Evolutionary conservation across 2,797 vertebrate genomes (phyloP).

Genomic region (Amblyraja radiata): DNA sequence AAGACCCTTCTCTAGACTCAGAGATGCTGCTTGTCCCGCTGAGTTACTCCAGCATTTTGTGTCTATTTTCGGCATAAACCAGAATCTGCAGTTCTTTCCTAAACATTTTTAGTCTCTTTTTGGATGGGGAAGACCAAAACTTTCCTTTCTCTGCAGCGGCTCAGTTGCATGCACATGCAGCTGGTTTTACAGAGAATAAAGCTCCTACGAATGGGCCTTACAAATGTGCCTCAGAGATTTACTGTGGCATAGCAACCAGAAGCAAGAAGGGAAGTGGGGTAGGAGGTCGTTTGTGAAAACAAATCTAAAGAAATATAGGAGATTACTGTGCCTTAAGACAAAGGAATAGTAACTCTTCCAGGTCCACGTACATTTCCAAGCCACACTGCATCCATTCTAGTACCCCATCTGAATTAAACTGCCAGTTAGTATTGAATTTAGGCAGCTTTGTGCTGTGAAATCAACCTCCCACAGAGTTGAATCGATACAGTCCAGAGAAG

Average conservation of each 20-base stretch:
- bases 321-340: neutral
- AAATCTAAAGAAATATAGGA: neutral
- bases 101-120: too few relatives aligned
- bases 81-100: too few relatives aligned
- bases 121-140: neutral
- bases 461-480: constrained; percentile 20
- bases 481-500: constrained; percentile 29
- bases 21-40: too few relatives aligned
- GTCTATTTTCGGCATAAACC: too few relatives aligned
- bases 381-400: neutral
- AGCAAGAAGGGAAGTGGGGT: neutral
- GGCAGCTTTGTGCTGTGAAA: constrained; percentile 18
- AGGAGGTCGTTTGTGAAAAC: too few relatives aligned
- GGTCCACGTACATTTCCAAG: neutral
- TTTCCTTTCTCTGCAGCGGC: neutral
- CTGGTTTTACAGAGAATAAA: too few relatives aligned
- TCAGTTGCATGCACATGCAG: neutral
- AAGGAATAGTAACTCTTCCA: neutral
- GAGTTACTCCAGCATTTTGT: too few relatives aligned
- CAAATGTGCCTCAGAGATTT: neutral
- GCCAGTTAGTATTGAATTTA: constrained; percentile 28
- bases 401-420: constrained; percentile 4
- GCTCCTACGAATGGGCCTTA: neutral
- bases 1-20: too few relatives aligned
- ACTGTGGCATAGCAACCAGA: neutral